phyloP scores from a whole-genome alignment of 2,888 invertebrate species.

The Abscondita cerata region DNA sequence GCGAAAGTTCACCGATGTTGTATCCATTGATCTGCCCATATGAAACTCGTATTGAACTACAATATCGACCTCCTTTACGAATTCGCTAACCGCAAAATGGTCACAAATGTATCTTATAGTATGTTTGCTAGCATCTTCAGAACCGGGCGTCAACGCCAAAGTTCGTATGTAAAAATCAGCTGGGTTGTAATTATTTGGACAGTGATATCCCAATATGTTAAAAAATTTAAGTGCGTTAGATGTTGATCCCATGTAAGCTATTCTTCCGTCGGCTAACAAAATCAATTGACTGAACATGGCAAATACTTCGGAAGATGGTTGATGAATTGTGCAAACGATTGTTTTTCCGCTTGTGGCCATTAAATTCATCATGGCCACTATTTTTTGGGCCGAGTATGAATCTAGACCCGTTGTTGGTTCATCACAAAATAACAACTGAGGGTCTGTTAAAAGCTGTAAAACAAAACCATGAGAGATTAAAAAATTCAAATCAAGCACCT shows the following conservation, averaged over 20 bases:
- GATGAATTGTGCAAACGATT: conserved; percentile 92
- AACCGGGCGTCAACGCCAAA: conserved; percentile 79
- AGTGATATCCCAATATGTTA: conserved; percentile 74
- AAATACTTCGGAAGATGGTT: conserved; percentile 89
- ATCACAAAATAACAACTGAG: conserved; percentile 91
- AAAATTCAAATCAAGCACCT: too few relatives aligned
- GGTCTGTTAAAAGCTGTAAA: conserved; percentile 82
- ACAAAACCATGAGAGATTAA: too few relatives aligned
- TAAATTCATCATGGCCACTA: conserved; percentile 73
- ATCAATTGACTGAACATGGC: conserved; percentile 81
- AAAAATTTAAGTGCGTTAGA: conserved; percentile 72
- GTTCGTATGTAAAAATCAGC: conserved; percentile 90
- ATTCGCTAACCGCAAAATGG: conserved; percentile 78
- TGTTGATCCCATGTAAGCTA: conserved; percentile 82
- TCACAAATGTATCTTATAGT: conserved; percentile 79
- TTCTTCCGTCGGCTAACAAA: conserved; percentile 84
- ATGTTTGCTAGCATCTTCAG: conserved; percentile 74
- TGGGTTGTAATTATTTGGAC: conserved; percentile 85
- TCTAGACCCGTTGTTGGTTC: conserved; percentile 96
- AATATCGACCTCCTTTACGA: conserved; percentile 77
- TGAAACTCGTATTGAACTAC: conserved; percentile 76
- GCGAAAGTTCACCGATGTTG: background rate
- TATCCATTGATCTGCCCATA: conserved; percentile 60
- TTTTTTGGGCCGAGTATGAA: conserved; percentile 88
- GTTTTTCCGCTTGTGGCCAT: conserved; percentile 82